phyloP scores from a whole-genome alignment of 37 sponge, comb jelly and placozoan genomes.

The Theonella swinhoei region DNA sequence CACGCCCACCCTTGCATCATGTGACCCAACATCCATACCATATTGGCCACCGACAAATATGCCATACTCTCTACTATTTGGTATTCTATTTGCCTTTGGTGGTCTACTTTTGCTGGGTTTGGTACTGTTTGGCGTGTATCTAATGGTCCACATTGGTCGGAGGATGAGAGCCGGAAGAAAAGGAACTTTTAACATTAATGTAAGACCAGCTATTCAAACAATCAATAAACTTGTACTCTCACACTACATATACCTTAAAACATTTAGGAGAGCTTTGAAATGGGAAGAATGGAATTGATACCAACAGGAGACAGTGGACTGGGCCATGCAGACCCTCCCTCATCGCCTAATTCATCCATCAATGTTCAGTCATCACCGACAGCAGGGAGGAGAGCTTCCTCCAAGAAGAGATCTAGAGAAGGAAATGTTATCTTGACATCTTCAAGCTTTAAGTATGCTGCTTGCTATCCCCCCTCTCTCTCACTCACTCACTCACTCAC shows the following conservation, averaged over 20 bases:
- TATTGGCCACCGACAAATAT: slow-evolving; percentile 18
- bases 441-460: too few species aligned
- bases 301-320: too few species aligned
- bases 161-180: slow-evolving; percentile 14
- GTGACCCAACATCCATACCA: slow-evolving; percentile 21
- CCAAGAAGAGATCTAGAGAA: too few species aligned
- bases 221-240: too few species aligned
- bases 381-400: too few species aligned
- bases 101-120: slow-evolving; percentile 25
- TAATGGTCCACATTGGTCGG: not conserved
- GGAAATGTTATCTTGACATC: not conserved
- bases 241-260: not conserved
- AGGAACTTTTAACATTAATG: slow-evolving; percentile 52
- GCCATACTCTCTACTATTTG: slow-evolving; percentile 38
- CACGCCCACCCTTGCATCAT: not conserved
- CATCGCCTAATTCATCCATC: too few species aligned
- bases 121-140: slow-evolving; percentile 17
- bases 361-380: too few species aligned
- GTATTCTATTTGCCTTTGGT: slow-evolving; percentile 31
- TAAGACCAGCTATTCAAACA: not conserved
- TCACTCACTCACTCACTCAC: too few species aligned
- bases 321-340: too few species aligned
- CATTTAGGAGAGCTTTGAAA: not conserved
- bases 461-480: too few species aligned
- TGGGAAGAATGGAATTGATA: not conserved